Base-by-base conservation (phyloP, 2,888 invertebrate species). In the Melinopterus prodromus region DNA sequence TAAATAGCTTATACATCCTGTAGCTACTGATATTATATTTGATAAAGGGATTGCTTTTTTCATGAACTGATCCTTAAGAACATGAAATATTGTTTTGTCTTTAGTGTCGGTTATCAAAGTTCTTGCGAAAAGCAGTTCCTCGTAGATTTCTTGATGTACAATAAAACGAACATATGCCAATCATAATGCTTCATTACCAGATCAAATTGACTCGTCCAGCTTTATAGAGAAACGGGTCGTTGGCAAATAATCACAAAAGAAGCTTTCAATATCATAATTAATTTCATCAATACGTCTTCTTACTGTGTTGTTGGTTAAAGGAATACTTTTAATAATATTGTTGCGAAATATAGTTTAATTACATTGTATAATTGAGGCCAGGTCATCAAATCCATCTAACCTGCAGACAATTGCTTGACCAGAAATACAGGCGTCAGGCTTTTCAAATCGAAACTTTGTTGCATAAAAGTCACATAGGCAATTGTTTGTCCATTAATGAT, bases 221-320 rank as follows among this genome's bases (percentile, higher is more conserved):
- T 70, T 6, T 70, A 70, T 70, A 70, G 70, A 6, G 6, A 70
- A 70, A 70, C 9, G 16, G 70, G 70, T 53, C 76, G 37, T 38
- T 71, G 72, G 72, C 72, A 72, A 72, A 77, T 12, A 76, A 76
- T 79, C 71, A 71, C 2, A 71, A 6, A 71, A 86, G 76, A 84
- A 85, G 77, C 81, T 84, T 86, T 87, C 85, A 82, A 86, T 80
- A 84, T 86, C 84, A 82, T 81, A 79, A 80, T 83, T 84, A 85
- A 26, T 26, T 26, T 26, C 26, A 26, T n/a, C n/a, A n/a, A n/a
- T n/a, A n/a, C n/a, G n/a, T n/a, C n/a, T n/a, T n/a, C n/a, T n/a
- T n/a, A n/a, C n/a, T n/a, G n/a, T n/a, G n/a, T n/a, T n/a, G n/a
- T n/a, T n/a, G n/a, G n/a, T n/a, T n/a, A n/a, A n/a, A n/a, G n/a